phyloP scores from a whole-genome alignment of 2,888 invertebrate species.

The Lithodes maja region DNA sequence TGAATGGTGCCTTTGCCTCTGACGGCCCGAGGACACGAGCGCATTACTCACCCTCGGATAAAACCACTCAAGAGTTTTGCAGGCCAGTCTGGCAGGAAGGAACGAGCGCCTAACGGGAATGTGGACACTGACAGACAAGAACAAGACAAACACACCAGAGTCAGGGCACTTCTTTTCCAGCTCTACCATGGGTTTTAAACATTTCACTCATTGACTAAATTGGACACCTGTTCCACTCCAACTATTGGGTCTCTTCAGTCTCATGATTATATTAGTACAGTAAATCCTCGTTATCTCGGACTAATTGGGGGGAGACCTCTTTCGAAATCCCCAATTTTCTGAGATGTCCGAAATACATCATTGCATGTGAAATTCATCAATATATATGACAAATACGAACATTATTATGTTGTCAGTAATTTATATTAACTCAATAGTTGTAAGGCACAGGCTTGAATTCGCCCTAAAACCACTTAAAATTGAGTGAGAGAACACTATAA shows the following conservation, averaged over 20 bases:
- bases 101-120: conserved; percentile 70
- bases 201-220: conserved; percentile 59
- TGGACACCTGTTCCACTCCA: conserved; percentile 51
- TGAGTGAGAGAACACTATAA: too few relatives aligned
- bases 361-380: too few relatives aligned
- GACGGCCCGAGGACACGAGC: conserved; percentile 53
- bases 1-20: conserved; percentile 50
- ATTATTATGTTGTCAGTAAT: too few relatives aligned
- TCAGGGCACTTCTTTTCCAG: conserved; percentile 44
- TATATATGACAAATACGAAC: too few relatives aligned
- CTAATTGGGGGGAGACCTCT: too few relatives aligned
- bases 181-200: conserved; percentile 59
- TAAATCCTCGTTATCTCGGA: too few relatives aligned
- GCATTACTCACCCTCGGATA: conserved; percentile 70
- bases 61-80: conserved; percentile 70
- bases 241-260: conserved; percentile 32
- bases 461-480: too few relatives aligned
- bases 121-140: conserved; percentile 70
- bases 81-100: conserved; percentile 69
- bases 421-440: too few relatives aligned
- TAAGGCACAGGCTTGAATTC: too few relatives aligned
- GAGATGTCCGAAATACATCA: too few relatives aligned
- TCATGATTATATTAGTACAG: neutral
- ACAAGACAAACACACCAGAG: conserved; percentile 68
- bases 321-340: too few relatives aligned